Base-by-base conservation (phyloP, 2,888 invertebrate genomes). In the Andrena haemorrhoa region DNA sequence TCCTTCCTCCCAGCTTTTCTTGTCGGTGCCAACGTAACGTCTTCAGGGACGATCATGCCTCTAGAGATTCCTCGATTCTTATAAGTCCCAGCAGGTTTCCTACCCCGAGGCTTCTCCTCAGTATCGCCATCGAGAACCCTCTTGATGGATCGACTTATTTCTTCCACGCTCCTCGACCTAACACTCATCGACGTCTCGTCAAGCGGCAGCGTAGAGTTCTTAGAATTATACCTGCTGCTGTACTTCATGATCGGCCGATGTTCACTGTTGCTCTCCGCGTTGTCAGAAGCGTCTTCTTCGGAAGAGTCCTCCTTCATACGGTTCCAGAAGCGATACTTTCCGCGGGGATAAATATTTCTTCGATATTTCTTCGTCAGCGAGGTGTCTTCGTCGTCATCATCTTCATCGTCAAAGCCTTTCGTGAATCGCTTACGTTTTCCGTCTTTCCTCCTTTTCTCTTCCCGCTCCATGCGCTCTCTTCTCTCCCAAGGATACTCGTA, bases 401-500 rank as follows among this genome's bases (percentile, higher is more conserved):
- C 86, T 3, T 71, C 66, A 16, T 89, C 86, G 4, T 81, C 68
- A 63, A 53, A 86, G 49, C 23, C 83, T 69, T 31, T 77, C 26
- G 70, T 78, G 4, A 79, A 80, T 49, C 73, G 79, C 53, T 68
- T 84, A 26, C 82, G 70, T 16, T 73, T 69, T 29, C 64, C 66
- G 12, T 82, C 75, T 61, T 75, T 74, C 26, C 47, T 82, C 8
- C 63, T 79, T 33, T 35, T 82, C 26, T 79, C 70, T 29, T 91
- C 89, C n/a, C 68, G 84, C 0, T 86, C 88, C 61, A 92, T 75
- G 71, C 91, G 90, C 41, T 90, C 92, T 74, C 92, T 88, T 35
- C 79, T 93, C 26, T 93, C 93, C 94, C 94, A 94, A 1, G 94
- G 94, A 89, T 89, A 94, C 74, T 93, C 93, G 70, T 91, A 91